Conservation (phyloP, 2,113 vertebrate species). For the Clarias macrocephalus region DNA sequence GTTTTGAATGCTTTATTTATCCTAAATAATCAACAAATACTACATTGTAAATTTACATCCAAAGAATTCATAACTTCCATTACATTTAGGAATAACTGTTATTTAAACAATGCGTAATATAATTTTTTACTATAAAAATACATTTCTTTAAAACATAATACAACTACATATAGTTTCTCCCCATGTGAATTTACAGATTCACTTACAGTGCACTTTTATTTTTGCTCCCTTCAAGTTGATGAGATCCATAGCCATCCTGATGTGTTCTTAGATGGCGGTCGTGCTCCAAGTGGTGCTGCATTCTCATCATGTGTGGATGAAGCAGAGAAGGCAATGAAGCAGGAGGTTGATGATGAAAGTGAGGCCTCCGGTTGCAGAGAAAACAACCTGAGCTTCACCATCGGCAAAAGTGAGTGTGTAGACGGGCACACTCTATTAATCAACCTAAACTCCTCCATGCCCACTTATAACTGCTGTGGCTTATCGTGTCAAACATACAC, state of each 20-base stretch:
- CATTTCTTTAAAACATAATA: background rate
- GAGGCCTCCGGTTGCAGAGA: conserved; percentile 81
- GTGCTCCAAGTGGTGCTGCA: conserved; percentile 6
- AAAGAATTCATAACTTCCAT: background rate
- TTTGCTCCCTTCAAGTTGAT: conserved; percentile 72
- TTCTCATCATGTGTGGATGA: conserved; percentile 46
- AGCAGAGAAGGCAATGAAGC: conserved; percentile 9
- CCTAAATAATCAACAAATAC: no score
- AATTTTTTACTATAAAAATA: background rate
- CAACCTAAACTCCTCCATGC: conserved; percentile 9
- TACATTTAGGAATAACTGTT: background rate
- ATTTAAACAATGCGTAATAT: background rate
- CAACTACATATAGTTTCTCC: background rate
- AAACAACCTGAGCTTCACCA: conserved; percentile 76
- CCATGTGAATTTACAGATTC: background rate
- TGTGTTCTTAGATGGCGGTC: conserved; percentile 78
- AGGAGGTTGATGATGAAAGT: conserved; percentile 71
- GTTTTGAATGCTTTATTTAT: no score
- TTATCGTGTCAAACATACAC: background rate
- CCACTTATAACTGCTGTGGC: background rate
- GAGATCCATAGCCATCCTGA: conserved; percentile 79
- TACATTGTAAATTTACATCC: no score
- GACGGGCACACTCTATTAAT: conserved; percentile 14
- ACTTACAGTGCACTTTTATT: background rate
- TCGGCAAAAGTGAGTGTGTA: conserved; percentile 83